phyloP scores from a whole-genome alignment of 2,113 vertebrate species.

The Sebastes schlegelii region DNA sequence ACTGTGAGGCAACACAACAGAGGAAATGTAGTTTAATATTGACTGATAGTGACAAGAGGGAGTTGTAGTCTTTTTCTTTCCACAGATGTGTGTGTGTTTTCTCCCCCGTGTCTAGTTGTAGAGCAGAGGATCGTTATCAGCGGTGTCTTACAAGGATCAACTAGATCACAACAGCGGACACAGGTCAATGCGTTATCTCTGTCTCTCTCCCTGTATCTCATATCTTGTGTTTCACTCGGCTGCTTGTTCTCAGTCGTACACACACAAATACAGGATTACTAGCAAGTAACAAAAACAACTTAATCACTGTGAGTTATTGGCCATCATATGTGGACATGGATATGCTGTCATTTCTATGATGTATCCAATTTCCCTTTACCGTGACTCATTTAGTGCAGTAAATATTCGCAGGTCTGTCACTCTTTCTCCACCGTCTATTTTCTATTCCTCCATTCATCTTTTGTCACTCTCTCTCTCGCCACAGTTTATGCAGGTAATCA shows the following conservation, averaged over 20 bases:
- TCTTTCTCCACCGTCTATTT: slow-evolving; percentile 30
- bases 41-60: slow-evolving; percentile 52
- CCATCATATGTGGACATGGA: slow-evolving; percentile 9
- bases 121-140: slow-evolving; percentile 66
- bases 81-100: background rate
- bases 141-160: slow-evolving; percentile 61
- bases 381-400: slow-evolving; percentile 15
- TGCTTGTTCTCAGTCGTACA: background rate
- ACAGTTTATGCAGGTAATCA: slow-evolving; percentile 63
- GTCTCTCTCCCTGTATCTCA: slow-evolving; percentile 25
- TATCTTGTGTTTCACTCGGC: slow-evolving; percentile 22
- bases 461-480: background rate
- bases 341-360: slow-evolving; percentile 22
- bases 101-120: slow-evolving; percentile 55
- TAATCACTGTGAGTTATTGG: slow-evolving; percentile 29
- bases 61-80: slow-evolving; percentile 46
- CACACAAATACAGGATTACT: background rate
- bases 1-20: background rate
- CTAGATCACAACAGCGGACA: slow-evolving; percentile 51
- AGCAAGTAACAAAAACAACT: slow-evolving; percentile 28
- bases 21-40: slow-evolving; percentile 46
- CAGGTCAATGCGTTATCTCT: slow-evolving; percentile 61
- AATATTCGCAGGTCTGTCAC: slow-evolving; percentile 31
- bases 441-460: slow-evolving; percentile 17
- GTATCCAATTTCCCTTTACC: background rate